phyloP scores from a whole-genome alignment of 2,113 vertebrate genomes.

The Oreocharis arfaki region DNA sequence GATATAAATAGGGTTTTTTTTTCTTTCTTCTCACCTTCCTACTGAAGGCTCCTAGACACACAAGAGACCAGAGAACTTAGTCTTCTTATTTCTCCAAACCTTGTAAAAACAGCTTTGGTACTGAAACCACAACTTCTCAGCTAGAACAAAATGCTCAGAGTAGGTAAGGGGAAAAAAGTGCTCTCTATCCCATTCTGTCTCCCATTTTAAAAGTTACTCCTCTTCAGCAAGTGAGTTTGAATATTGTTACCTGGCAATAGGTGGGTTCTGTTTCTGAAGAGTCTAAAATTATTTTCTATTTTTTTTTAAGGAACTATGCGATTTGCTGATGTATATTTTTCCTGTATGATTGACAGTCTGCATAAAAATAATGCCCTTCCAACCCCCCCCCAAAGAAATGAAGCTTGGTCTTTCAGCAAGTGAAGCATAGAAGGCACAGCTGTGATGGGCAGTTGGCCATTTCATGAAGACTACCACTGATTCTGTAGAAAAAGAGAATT shows the following conservation, averaged over 20 bases:
- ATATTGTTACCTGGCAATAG: background rate
- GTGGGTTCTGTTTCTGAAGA: background rate
- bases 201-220: background rate
- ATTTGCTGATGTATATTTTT: background rate
- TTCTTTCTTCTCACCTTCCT: background rate
- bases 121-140: background rate
- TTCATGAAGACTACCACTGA: background rate
- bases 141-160: background rate
- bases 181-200: background rate
- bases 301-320: background rate
- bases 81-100: background rate
- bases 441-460: constrained; percentile 19
- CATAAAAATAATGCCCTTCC: constrained; percentile 18
- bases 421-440: constrained; percentile 9
- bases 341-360: background rate
- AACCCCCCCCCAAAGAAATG: background rate
- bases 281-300: background rate
- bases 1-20: background rate
- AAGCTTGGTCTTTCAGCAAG: background rate
- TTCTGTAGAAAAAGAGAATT: background rate
- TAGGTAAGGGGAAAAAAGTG: background rate
- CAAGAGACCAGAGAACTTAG: background rate
- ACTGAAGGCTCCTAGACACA: background rate
- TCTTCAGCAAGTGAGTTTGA: background rate
- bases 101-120: background rate